Evolutionary conservation across 2,888 invertebrate species (phyloP).

Genomic region (Zhuqinia jingwanae): DNA sequence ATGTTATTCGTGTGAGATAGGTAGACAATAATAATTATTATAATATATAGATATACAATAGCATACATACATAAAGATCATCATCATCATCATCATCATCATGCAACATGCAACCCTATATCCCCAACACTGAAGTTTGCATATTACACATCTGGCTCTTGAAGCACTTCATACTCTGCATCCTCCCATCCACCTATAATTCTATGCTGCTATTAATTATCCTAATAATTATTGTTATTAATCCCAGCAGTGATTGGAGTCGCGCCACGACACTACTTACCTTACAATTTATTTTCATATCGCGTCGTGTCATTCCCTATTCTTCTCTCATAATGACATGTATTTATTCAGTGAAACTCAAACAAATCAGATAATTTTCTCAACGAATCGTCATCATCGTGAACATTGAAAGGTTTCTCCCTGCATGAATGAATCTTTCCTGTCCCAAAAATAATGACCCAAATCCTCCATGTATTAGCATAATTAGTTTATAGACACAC

Average conservation of each 20-base stretch:
- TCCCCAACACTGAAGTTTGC: no score
- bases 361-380: constrained; percentile 62
- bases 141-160: no score
- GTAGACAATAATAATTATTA: not conserved
- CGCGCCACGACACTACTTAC: constrained; percentile 38
- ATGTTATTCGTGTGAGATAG: not conserved
- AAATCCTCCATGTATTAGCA: constrained; percentile 57
- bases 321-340: constrained; percentile 41
- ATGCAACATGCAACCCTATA: no score
- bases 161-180: no score
- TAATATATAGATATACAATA: not conserved
- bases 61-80: no score
- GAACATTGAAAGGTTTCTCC: constrained; percentile 56
- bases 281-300: constrained; percentile 54
- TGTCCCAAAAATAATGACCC: constrained; percentile 69
- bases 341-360: constrained; percentile 67
- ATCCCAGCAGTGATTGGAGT: constrained; percentile 52
- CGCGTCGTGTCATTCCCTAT: constrained; percentile 5
- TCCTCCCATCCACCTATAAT: no score
- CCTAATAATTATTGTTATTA: constrained; percentile 67
- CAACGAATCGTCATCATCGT: constrained; percentile 34
- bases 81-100: no score
- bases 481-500: constrained; percentile 59
- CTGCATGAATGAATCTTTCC: constrained; percentile 67
- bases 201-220: no score